phyloP scores from a whole-genome alignment of 2,113 vertebrate species.

The Rhinoderma darwinii region DNA sequence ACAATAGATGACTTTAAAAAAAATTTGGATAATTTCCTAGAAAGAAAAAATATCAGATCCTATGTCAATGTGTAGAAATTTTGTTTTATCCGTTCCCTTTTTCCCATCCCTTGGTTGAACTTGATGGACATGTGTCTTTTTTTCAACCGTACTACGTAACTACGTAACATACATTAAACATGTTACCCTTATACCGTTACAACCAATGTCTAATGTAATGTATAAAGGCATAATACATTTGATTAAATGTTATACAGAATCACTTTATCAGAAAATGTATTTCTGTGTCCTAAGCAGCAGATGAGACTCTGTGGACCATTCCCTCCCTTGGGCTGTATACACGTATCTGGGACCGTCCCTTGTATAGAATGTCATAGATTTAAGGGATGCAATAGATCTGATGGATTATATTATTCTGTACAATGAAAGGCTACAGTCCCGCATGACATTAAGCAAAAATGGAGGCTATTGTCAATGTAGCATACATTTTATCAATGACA shows the following conservation, averaged over 20 bases:
- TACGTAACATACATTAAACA: no score
- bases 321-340: neutral
- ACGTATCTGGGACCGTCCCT: neutral
- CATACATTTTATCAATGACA: constrained; percentile 47
- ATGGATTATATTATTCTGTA: constrained; percentile 15
- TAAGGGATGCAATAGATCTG: neutral
- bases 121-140: no score
- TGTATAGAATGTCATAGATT: neutral
- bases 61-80: no score
- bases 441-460: constrained; percentile 23
- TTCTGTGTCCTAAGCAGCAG: neutral
- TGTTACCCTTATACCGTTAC: no score
- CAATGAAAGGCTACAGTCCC: constrained; percentile 20
- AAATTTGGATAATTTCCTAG: no score
- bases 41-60: no score
- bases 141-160: no score
- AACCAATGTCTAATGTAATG: neutral
- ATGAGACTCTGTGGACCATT: neutral
- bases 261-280: neutral
- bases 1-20: no score
- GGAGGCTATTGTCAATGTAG: constrained; percentile 35
- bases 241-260: neutral
- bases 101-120: no score
- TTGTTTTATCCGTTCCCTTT: no score
- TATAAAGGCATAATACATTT: neutral